Evolutionary conservation across 2,113 vertebrate species (phyloP).

Genomic region (Tamias sibiricus): DNA sequence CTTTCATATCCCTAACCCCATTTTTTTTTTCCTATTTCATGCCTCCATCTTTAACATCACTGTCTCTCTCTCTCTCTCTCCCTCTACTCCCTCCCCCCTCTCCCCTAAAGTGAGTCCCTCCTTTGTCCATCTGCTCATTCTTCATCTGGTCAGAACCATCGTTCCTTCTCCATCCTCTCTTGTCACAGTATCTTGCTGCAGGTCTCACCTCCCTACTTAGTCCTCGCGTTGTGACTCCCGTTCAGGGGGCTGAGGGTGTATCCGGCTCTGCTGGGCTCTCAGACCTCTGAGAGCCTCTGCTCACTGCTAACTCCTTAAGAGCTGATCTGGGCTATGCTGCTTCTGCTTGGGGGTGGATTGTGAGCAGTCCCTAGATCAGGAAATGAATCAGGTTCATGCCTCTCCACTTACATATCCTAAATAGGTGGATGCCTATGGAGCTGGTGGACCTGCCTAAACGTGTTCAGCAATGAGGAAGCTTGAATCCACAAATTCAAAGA

Average conservation of each 20-base stretch:
- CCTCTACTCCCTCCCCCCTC: not conserved
- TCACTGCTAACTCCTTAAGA: not conserved
- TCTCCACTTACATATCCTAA: not conserved
- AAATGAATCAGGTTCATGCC: conserved; percentile 57
- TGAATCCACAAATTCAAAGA: not conserved
- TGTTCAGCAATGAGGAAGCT: conserved; percentile 25
- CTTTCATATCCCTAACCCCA: not conserved
- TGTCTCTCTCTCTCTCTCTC: not conserved
- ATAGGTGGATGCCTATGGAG: conserved; percentile 4
- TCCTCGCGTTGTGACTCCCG: not conserved
- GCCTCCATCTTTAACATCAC: not conserved
- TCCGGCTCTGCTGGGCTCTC: not conserved
- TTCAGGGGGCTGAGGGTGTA: not conserved
- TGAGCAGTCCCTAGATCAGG: not conserved
- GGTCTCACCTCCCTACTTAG: not conserved
- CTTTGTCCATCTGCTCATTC: not conserved
- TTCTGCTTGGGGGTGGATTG: not conserved
- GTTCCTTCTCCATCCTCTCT: not conserved
- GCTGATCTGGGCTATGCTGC: not conserved
- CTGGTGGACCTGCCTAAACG: not conserved
- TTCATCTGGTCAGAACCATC: not conserved
- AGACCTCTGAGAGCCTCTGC: not conserved
- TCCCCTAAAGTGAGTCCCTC: not conserved
- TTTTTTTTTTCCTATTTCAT: not conserved
- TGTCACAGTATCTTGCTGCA: not conserved